Evolutionary conservation across 1,140 invertebrate genomes (phyloP), one percentile per base, ranked within the genome.

Genomic region (Macrobrachium nipponense): DNA sequence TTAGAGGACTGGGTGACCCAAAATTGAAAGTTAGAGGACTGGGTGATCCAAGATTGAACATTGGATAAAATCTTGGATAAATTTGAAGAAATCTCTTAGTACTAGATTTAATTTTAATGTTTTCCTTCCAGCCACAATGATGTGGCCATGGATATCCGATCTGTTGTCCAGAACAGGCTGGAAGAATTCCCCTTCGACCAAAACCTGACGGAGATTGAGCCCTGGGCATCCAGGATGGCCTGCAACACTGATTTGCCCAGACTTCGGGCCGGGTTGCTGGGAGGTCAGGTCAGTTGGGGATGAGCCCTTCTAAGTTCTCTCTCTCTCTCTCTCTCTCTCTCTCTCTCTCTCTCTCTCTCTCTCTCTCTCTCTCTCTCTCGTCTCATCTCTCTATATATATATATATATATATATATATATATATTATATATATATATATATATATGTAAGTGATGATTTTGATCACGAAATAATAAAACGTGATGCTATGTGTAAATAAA

Each of bases 171-270:
- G 90, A 97, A 96, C 91, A 94, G 95, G 91, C 93, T 98, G 70
- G 93, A 94, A 68, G 93, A 93, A 81, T 94, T 97, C 61, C 96
- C 97, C 91, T 93, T 97, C 82, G 95, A 94, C 89, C 93, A 93
- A 75, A 94, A 96, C 89, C 92, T 97, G 61, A 94, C 93, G 75
- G 92, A 93, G 68, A 92, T 95, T 68, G 94, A 96, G 80, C 95
- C 95, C 82, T 97, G 96, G 96, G 94, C 94, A 70, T 93, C 93
- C 88, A 95, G 94, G 95, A 94, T 96, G 95, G 89, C 96, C 97
- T 90, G 64, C 62, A 12, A 18, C 43, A 98, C 97, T 1, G 97
- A 98, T 91, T 95, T 98, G 89, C 95, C 95, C 72, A 93, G 96
- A 90, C 92, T 98, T 80, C 93, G 94, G 88, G 92, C 94, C 88